Percentiles rank a stretch among this genome's conserved stretches.
These are phyloP conservation scores for Tachycineta bicolor DNA, from an alignment of 2,113 vertebrate genomes.

Conservation along the genomic window DNA sequence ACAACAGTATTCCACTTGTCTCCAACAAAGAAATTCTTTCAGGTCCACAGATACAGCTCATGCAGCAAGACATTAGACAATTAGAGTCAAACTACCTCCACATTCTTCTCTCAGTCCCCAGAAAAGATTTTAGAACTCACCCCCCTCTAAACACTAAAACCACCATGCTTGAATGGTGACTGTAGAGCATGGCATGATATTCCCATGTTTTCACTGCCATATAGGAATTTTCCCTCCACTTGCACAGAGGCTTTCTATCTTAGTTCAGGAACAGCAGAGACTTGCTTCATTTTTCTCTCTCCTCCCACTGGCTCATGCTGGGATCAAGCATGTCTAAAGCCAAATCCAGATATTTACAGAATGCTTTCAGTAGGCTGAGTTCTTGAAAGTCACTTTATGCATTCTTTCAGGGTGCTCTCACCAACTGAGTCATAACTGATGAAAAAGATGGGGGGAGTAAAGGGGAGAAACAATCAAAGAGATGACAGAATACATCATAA, in stretches of 20 bases:
- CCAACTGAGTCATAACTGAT: background rate
- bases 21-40: background rate
- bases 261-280: background rate
- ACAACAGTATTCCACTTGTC: background rate
- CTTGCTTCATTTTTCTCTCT: background rate
- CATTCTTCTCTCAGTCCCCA: background rate
- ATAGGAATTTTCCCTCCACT: background rate
- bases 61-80: rapidly evolving
- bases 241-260: background rate
- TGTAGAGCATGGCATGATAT: background rate
- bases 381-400: background rate
- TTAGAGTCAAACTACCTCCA: background rate
- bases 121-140: background rate
- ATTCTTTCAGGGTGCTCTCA: background rate
- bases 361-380: background rate
- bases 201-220: background rate
- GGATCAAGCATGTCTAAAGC: background rate
- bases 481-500: background rate
- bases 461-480: background rate
- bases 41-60: background rate
- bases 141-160: background rate
- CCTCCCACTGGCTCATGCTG: background rate
- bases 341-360: background rate
- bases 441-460: background rate
- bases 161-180: no score